Percentiles rank a stretch among this genome's conserved stretches.
Evolutionary conservation across 2,888 invertebrate species (phyloP).

Genomic region (Yponomeuta plumbellus): DNA sequence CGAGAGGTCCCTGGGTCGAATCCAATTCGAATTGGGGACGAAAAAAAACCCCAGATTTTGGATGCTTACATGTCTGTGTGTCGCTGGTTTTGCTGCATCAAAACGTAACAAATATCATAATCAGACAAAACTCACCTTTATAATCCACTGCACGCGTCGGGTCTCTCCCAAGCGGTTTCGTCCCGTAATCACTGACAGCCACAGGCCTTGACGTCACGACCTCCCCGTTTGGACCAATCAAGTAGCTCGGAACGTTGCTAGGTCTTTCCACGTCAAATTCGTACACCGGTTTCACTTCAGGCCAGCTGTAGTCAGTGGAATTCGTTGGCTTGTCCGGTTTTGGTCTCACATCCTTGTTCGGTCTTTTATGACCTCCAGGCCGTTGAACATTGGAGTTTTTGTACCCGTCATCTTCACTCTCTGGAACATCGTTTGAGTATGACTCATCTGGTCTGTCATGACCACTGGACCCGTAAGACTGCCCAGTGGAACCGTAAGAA

Average conservation of each 20-base stretch:
- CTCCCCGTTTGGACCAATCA: slow-evolving; percentile 46
- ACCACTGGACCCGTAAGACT: slow-evolving; percentile 21
- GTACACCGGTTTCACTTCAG: slow-evolving; percentile 56
- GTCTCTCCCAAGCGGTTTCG: slow-evolving; percentile 31
- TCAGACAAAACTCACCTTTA: slow-evolving; percentile 56
- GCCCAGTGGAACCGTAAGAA: slow-evolving; percentile 22
- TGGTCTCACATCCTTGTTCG: not conserved
- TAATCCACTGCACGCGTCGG: slow-evolving; percentile 41
- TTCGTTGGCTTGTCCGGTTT: not conserved
- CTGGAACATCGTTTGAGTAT: not conserved
- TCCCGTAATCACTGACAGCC: slow-evolving; percentile 47
- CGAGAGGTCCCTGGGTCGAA: no score
- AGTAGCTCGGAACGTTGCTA: slow-evolving; percentile 47
- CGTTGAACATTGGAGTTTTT: not conserved
- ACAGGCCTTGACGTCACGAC: slow-evolving; percentile 59
- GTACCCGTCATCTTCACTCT: slow-evolving; percentile 4
- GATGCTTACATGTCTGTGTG: no score
- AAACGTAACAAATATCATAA: no score
- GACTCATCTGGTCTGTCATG: slow-evolving; percentile 8
- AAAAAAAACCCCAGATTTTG: no score
- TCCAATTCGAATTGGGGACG: no score
- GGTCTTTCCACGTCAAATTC: slow-evolving; percentile 55
- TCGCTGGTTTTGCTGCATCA: no score
- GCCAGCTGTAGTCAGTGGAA: slow-evolving; percentile 23
- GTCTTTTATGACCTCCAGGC: not conserved